Conservation (phyloP, 2,797 vertebrate genomes). For the Artibeus jamaicensis region DNA sequence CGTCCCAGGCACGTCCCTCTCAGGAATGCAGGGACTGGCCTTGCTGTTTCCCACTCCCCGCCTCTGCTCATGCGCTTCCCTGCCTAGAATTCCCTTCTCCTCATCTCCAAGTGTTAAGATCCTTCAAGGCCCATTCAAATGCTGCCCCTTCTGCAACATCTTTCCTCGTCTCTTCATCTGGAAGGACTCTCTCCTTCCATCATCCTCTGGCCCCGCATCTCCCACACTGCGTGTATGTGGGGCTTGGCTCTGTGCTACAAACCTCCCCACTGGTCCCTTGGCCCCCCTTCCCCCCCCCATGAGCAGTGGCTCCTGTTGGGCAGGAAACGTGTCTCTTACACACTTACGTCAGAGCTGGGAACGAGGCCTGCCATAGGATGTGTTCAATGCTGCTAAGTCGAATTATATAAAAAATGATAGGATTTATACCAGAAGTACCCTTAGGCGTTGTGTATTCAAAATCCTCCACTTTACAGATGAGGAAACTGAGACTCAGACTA, state of each 20-base stretch:
- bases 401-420: background rate
- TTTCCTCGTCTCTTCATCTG: background rate
- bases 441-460: background rate
- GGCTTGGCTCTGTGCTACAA: fast-evolving
- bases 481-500: background rate
- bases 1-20: background rate
- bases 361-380: background rate
- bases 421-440: background rate
- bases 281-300: background rate
- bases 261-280: background rate
- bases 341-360: fast-evolving
- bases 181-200: background rate
- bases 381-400: background rate
- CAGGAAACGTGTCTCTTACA: background rate
- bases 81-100: background rate
- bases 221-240: fast-evolving
- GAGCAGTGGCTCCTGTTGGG: background rate
- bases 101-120: background rate
- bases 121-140: background rate
- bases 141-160: background rate
- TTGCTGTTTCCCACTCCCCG: background rate
- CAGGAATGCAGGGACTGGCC: background rate
- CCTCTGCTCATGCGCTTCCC: background rate
- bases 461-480: background rate
- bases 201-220: background rate